A percentile compares a stretch with the other conserved stretches of the same genome.
These are phyloP conservation scores for Diaperis boleti DNA, from an alignment of 2,888 invertebrate genomes.

Conservation along the genomic window DNA sequence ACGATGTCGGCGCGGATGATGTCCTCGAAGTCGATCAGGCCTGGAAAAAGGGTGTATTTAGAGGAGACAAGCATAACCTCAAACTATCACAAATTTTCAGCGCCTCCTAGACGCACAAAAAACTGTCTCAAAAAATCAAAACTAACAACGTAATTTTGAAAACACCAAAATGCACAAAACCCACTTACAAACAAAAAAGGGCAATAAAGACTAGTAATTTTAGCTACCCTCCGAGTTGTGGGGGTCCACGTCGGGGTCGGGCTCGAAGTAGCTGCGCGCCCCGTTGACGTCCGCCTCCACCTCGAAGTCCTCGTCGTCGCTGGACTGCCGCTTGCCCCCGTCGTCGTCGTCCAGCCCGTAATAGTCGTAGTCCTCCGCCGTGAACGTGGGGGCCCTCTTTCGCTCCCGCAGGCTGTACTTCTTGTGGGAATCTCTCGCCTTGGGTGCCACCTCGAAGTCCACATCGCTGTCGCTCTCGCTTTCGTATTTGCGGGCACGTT, in stretches of 20 bases:
- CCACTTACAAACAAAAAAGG: neutral
- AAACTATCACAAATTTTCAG: too few species aligned
- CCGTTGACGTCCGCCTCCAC: constrained; percentile 47
- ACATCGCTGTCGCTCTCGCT: constrained; percentile 63
- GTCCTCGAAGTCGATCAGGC: constrained; percentile 59
- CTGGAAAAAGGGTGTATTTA: constrained; percentile 31
- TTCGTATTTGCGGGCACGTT: constrained; percentile 51
- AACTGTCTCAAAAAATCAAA: too few species aligned
- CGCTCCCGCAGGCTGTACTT: constrained; percentile 58
- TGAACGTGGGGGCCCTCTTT: constrained; percentile 49
- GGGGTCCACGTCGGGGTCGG: constrained; percentile 17
- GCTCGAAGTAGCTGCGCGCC: constrained; percentile 1
- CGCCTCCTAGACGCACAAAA: too few species aligned
- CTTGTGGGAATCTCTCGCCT: constrained; percentile 51
- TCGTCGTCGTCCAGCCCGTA: constrained; percentile 68
- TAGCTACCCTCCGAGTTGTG: constrained; percentile 6
- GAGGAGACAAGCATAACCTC: too few species aligned
- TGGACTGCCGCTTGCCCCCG: constrained; percentile 55
- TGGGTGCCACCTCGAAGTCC: constrained; percentile 47
- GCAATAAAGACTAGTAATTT: too few species aligned
- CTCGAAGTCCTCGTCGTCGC: constrained; percentile 56
- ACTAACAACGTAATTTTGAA: too few species aligned
- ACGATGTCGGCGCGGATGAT: constrained; percentile 60
- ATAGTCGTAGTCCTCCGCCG: constrained; percentile 67
- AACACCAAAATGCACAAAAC: too few species aligned